Base-by-base conservation (phyloP, 2,888 invertebrate species). In the Drosophila multiciliata region DNA sequence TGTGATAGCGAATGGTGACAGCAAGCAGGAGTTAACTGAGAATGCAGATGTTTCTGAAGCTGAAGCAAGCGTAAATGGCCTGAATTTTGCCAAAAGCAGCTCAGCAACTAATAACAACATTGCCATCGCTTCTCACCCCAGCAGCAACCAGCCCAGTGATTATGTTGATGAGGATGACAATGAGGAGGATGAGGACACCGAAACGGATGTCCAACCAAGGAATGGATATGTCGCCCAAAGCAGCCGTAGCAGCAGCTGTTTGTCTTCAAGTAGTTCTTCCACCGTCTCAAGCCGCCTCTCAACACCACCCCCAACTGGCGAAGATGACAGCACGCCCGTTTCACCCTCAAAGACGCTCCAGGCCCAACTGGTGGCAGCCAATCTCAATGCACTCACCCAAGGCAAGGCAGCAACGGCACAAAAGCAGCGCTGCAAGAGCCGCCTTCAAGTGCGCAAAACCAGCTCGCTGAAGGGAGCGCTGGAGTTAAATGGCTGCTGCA, bases 241-340 rank as follows among this genome's bases (percentile, higher is more conserved):
- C 59, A 63, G 61, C 32, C 52, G 49, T 42, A 64, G 58, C 48
- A 75, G 75, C 80, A 79, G 75, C 48, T 63, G 68, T 36, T 38
- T 70, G 20, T 82, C 64, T 69, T 83, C 82, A n/a, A 59, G 55
- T 49, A 70, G 66, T 29, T 76, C 83, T 7, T 83, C 90, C 26
- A 88, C 91, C 26, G 80, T 80, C 42, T 92, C 92, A 9, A 91
- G 91, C 75, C 83, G 90, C 23, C 66, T 90, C 42, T 89, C 91
- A 36, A 92, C 92, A n/a, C 92, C 92, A 52, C 92, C 92, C 54
- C 90, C 92, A 4, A 91, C 92, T 1, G 92, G 92, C 15, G 91
- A 92, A 72, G 92, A 92, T 17, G 89, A 91, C 74, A 91, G 87
- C 79, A 80, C 86, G 20, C 87, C 91, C 12, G 86, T 84, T 6